Evolutionary conservation across 1,140 invertebrate species (phyloP).

Genomic region (Nasonia giraulti): DNA sequence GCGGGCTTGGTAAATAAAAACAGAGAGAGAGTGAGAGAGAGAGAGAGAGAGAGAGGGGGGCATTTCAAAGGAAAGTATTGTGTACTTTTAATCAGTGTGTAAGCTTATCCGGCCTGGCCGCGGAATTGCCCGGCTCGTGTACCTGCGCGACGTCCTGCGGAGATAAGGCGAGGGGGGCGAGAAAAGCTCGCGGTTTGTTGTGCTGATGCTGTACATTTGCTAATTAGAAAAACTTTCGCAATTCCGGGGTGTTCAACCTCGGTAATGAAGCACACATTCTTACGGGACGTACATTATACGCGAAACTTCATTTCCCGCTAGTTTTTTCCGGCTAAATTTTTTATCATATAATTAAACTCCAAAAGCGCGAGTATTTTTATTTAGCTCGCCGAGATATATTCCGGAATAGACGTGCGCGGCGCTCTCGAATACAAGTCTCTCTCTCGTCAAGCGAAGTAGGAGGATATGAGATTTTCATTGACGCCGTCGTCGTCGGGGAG

Average conservation of each 20-base stretch:
- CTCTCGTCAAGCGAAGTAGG: conserved; percentile 36
- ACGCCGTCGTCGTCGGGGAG: background rate
- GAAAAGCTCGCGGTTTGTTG: background rate
- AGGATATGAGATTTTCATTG: conserved; percentile 50
- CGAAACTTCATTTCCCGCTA: background rate
- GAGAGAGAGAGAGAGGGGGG: background rate
- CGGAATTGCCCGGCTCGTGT: no score
- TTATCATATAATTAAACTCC: background rate
- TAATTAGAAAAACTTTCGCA: conserved; percentile 37
- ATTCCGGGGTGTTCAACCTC: background rate
- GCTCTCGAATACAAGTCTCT: background rate
- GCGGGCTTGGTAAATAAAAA: background rate
- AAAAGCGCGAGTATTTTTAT: background rate
- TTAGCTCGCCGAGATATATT: background rate
- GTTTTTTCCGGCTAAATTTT: background rate
- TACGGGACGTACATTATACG: no score
- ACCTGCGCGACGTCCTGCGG: no score
- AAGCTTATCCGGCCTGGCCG: background rate
- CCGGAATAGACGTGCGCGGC: background rate
- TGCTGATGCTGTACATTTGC: background rate
- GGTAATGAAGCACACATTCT: background rate
- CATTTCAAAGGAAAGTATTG: conserved; percentile 11
- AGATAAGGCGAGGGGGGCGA: background rate
- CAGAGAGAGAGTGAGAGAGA: background rate
- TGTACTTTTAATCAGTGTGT: conserved; percentile 2